Base-by-base conservation (phyloP, 2,797 vertebrate genomes). In the Neomorphus geoffroyi region DNA sequence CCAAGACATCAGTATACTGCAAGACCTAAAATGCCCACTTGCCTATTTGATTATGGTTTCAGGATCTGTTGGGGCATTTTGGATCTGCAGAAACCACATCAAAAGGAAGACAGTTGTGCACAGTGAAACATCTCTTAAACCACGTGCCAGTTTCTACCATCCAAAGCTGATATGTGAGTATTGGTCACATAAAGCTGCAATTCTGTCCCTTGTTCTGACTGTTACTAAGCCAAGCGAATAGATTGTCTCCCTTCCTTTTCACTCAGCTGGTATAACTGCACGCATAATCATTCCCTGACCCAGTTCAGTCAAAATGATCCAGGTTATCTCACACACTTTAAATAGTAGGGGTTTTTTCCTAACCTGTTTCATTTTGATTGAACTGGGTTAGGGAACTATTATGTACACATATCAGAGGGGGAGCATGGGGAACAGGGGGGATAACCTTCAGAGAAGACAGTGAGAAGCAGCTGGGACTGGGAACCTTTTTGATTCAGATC, bases 281-380 rank as follows among this genome's bases (percentile, higher is more conserved):
- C 1, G 0, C 84, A 66, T 90, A 94, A 93, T 95, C 90, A 48
- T 77, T 81, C 77, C 23, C 58, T 96, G 96, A 96, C 96, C 96
- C 73, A 96, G 88, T 94, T 96, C 86, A 94, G 95, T 96, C 95
- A 95, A 86, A 96, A 93, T 56, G 88, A 96, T 95, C 88, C 93
- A 95, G 94, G 94, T 96, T 94, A 93, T 70, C 77, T 95, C 78
- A 79, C 58, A 86, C 54, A 53, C 90, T 96, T 96, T 90, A 96
- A 92, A 91, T 88, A 96, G 94, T 26, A 88, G 61, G 4, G 6
- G 0, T 46, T 94, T 88, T 90, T 89, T 33, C 58, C 58, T 86
- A 95, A 94, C 94, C 86, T 94, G 83, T 90, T 90, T 96, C 80
- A 79, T 92, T 96, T 89, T 94, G 96, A 95, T 94, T 94, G 82